These are phyloP conservation scores for Psilopsiagon aymara DNA, from an alignment of 2,113 vertebrate species.

Conservation along the genomic window DNA sequence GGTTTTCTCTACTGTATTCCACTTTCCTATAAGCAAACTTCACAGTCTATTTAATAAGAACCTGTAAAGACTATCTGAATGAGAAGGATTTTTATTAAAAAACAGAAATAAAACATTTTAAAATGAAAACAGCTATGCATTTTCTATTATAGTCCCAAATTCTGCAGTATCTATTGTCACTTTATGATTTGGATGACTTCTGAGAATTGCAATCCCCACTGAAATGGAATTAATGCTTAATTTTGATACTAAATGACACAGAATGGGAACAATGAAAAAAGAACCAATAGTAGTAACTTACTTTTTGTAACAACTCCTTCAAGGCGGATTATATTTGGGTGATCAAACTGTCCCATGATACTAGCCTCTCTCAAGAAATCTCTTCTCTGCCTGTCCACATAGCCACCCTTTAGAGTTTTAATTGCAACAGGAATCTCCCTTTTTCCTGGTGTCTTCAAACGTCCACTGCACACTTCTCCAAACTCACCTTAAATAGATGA, in stretches of 20 bases:
- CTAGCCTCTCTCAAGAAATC: conserved; percentile 95
- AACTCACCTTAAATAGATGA: conserved; percentile 86
- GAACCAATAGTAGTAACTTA: conserved; percentile 72
- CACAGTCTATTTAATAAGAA: neutral
- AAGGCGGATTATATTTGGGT: conserved; percentile 93
- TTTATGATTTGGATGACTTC: neutral
- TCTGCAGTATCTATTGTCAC: neutral
- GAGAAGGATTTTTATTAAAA: neutral
- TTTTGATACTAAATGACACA: neutral
- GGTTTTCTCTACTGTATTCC: neutral
- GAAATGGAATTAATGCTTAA: neutral
- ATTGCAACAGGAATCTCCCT: conserved; percentile 96
- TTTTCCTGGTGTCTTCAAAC: conserved; percentile 91
- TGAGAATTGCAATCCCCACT: neutral
- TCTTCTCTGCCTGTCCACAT: conserved; percentile 89
- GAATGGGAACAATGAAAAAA: neutral
- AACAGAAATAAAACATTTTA: neutral
- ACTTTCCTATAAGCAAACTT: neutral
- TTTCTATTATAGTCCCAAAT: neutral
- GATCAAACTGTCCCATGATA: conserved; percentile 97
- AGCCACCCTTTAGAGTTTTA: conserved; percentile 93
- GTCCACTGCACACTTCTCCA: conserved; percentile 94
- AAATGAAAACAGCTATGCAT: neutral
- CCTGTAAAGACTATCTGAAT: neutral
- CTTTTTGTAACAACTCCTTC: conserved; percentile 97